A percentile compares a stretch with the other conserved stretches of the same genome.
phyloP scores from a whole-genome alignment of 2,113 vertebrate genomes.

The Pterocles burchelli region DNA sequence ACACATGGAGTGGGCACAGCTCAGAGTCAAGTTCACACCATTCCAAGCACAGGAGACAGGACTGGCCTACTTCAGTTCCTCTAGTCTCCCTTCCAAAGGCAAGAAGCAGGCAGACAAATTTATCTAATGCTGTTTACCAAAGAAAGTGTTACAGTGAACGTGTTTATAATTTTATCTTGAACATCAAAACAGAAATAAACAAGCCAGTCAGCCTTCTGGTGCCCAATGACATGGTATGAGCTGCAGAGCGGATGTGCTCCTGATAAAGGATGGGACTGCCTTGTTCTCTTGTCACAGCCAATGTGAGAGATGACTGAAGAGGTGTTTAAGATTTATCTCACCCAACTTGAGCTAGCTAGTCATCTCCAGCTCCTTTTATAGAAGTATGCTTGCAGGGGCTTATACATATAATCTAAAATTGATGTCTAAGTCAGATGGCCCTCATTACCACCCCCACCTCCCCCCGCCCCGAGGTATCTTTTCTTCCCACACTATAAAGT shows the following conservation, averaged over 20 bases:
- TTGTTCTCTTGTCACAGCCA: neutral
- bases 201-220: neutral
- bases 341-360: neutral
- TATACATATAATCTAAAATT: neutral
- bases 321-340: neutral
- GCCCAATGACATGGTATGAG: accelerated
- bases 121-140: neutral
- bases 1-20: neutral
- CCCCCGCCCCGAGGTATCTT: neutral
- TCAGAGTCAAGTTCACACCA: neutral
- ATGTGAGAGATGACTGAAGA: neutral
- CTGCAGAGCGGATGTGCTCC: neutral
- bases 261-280: neutral
- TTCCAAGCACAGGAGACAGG: accelerated
- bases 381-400: neutral
- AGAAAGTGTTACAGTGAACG: neutral
- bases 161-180: conserved; percentile 11
- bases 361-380: neutral
- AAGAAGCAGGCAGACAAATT: neutral
- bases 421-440: neutral
- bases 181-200: conserved; percentile 23
- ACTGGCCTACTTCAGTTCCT: neutral
- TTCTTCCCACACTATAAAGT: neutral
- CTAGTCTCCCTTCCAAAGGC: neutral
- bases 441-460: neutral